phyloP scores from a whole-genome alignment of 2,888 invertebrate species.

The Carcina quercana region DNA sequence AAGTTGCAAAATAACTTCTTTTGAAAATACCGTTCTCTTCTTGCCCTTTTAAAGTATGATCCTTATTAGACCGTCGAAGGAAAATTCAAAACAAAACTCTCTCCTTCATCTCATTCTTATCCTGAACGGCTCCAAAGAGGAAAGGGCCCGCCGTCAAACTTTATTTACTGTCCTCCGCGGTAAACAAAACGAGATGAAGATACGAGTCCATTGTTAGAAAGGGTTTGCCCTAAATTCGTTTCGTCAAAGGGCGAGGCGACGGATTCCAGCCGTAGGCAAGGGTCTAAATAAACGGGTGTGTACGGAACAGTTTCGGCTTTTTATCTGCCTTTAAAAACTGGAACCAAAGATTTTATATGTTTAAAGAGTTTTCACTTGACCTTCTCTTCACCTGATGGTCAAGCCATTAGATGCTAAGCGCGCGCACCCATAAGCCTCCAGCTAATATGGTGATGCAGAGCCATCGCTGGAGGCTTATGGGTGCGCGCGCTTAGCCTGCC shows the following conservation, averaged over 20 bases:
- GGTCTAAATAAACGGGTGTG: slow-evolving; percentile 15
- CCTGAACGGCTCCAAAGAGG: not conserved
- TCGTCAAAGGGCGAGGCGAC: slow-evolving; percentile 53
- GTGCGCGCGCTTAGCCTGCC: no score
- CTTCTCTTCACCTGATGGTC: no score
- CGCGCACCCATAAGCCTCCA: no score
- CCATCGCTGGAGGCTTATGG: no score
- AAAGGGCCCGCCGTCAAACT: slow-evolving; percentile 10
- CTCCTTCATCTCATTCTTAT: not conserved
- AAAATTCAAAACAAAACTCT: not conserved
- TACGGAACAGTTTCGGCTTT: slow-evolving; percentile 5
- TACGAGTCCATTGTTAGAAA: slow-evolving; percentile 39
- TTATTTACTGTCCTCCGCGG: slow-evolving; percentile 37
- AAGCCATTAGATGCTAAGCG: no score
- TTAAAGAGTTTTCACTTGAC: no score
- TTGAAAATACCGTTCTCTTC: no score
- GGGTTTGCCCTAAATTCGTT: slow-evolving; percentile 54
- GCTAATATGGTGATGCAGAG: no score
- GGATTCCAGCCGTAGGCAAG: slow-evolving; percentile 48
- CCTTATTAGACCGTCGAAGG: not conserved
- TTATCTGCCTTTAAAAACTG: no score
- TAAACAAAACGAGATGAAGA: slow-evolving; percentile 48
- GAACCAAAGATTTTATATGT: no score
- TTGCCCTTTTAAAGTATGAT: not conserved
- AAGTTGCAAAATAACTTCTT: no score